These are phyloP conservation scores for Ceratosolen fusciceps DNA, from an alignment of 1,140 invertebrate genomes.

Conservation along the genomic window DNA sequence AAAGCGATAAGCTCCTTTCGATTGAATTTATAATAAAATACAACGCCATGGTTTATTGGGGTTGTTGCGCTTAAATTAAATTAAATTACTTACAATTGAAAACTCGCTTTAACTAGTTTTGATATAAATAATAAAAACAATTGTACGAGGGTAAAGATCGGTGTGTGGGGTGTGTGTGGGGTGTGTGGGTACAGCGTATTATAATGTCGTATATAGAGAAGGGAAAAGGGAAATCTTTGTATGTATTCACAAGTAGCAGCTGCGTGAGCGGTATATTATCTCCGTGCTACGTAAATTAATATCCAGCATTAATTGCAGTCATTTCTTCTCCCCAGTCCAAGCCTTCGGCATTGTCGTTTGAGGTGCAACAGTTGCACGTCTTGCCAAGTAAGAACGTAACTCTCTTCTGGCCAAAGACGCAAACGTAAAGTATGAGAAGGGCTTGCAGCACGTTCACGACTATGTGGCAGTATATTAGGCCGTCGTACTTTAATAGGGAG, in stretches of 20 bases:
- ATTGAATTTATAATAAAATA: too few species aligned
- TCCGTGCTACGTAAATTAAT: slow-evolving; percentile 66
- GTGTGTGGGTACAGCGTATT: too few species aligned
- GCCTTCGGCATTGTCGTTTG: slow-evolving; percentile 75
- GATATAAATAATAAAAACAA: too few species aligned
- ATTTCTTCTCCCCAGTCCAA: slow-evolving; percentile 89
- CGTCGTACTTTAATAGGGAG: slow-evolving; percentile 80
- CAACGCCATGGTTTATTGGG: too few species aligned
- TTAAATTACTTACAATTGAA: too few species aligned
- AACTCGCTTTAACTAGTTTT: too few species aligned
- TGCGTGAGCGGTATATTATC: not conserved
- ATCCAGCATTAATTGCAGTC: slow-evolving; percentile 84
- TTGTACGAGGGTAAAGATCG: too few species aligned
- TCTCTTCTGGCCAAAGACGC: slow-evolving; percentile 81
- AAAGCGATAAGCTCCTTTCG: too few species aligned
- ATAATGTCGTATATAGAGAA: too few species aligned
- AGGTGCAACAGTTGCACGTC: slow-evolving; percentile 77
- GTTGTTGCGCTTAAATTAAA: too few species aligned
- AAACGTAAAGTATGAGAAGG: slow-evolving; percentile 82
- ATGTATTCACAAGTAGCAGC: not conserved
- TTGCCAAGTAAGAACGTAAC: slow-evolving; percentile 83
- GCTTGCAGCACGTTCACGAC: slow-evolving; percentile 81
- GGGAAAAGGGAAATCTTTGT: not conserved
- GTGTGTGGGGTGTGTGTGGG: too few species aligned
- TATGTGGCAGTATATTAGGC: slow-evolving; percentile 80